Conservation (phyloP, 2,888 invertebrate genomes). For the Zaprionus lineosus region DNA sequence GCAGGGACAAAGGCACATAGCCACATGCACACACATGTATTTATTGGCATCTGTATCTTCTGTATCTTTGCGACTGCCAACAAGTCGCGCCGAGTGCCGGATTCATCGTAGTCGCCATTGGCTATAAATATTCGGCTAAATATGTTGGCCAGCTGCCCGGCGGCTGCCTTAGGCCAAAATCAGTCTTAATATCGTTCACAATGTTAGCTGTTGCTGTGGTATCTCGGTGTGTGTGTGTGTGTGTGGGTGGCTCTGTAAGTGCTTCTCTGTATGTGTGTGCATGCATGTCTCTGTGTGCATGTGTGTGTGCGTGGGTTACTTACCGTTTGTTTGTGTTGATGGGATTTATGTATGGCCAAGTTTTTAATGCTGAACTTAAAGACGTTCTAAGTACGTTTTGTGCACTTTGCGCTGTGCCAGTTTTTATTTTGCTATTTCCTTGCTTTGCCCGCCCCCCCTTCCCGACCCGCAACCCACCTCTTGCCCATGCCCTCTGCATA, state of each 20-base stretch:
- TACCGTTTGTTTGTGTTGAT: conserved; percentile 52
- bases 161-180: conserved; percentile 68
- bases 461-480: conserved; percentile 7
- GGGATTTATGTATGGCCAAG: conserved; percentile 73
- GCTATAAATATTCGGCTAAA: conserved; percentile 75
- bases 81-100: conserved; percentile 46
- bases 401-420: conserved; percentile 62
- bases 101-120: conserved; percentile 42
- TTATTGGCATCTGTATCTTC: no score
- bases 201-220: conserved; percentile 53
- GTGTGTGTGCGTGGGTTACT: conserved; percentile 34
- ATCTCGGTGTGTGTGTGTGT: conserved; percentile 3
- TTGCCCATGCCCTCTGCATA: no score
- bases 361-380: conserved; percentile 75
- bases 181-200: conserved; percentile 69
- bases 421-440: conserved; percentile 16
- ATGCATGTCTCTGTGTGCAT: background rate
- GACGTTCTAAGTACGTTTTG: conserved; percentile 71
- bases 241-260: conserved; percentile 38
- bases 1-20: conserved; percentile 13
- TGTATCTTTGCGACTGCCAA: conserved; percentile 29
- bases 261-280: conserved; percentile 35
- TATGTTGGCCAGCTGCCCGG: conserved; percentile 72
- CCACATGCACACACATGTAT: conserved; percentile 12
- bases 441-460: background rate